Percentiles rank a stretch among this genome's conserved stretches.
Conservation (phyloP, 2,888 invertebrate genomes). For the Leucania comma region DNA sequence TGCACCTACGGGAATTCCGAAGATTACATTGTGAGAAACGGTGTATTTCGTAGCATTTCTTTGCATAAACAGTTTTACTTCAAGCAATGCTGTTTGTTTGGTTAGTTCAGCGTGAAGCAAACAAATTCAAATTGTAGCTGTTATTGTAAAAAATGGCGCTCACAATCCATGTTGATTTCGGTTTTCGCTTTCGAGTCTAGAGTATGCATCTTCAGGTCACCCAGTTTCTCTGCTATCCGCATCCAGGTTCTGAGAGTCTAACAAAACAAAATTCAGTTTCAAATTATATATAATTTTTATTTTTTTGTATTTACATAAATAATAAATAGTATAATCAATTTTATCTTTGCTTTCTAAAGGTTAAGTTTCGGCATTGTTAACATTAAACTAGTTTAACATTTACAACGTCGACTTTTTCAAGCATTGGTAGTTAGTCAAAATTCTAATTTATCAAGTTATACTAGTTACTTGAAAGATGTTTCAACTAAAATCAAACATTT, state of each 20-base stretch:
- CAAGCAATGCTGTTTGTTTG: neutral
- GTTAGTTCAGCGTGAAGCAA: neutral
- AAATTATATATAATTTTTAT: neutral
- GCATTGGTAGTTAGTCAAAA: neutral
- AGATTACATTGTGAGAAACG: constrained; percentile 20
- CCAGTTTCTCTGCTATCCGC: constrained; percentile 11
- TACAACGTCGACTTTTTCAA: neutral
- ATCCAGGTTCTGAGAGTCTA: neutral
- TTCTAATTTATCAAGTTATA: neutral
- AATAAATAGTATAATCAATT: too few species aligned
- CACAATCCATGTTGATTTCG: constrained; percentile 30
- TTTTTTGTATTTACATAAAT: too few species aligned
- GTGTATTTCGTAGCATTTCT: constrained; percentile 5
- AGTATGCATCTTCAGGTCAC: constrained; percentile 1
- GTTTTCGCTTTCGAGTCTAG: constrained; percentile 10
- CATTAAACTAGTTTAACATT: neutral
- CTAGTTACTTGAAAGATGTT: neutral
- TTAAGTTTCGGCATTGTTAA: too few species aligned
- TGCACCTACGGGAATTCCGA: constrained; percentile 5
- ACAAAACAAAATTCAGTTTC: constrained; percentile 4
- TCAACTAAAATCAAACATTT: neutral
- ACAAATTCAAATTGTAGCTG: constrained; percentile 1
- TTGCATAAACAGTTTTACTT: constrained; percentile 10
- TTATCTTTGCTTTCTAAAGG: too few species aligned
- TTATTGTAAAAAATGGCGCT: constrained; percentile 9